Percentiles rank a stretch among this genome's conserved stretches.
Conservation (phyloP, 2,113 vertebrate species). For the Pleuronectes platessa region DNA sequence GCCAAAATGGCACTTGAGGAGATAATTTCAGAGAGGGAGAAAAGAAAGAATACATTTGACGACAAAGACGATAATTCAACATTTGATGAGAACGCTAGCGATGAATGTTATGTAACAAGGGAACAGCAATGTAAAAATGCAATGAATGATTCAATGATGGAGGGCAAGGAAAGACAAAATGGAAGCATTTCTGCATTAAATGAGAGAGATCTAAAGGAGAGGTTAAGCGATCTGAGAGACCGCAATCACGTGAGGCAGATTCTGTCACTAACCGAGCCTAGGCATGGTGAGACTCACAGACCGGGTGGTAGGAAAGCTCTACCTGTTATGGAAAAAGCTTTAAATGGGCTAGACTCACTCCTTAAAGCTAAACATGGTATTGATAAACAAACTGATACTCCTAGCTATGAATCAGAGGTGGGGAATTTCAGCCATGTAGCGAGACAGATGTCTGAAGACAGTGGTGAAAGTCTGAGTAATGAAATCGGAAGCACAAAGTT, state of each 20-base stretch:
- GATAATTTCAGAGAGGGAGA: conserved; percentile 77
- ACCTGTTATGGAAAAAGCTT: neutral
- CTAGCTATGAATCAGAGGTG: conserved; percentile 14
- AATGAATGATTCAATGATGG: conserved; percentile 11
- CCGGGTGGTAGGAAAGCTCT: conserved; percentile 31
- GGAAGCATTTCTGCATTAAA: conserved; percentile 4
- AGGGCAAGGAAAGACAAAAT: conserved; percentile 29
- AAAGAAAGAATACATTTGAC: conserved; percentile 53
- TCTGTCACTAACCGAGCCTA: conserved; percentile 62
- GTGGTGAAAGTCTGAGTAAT: conserved; percentile 7
- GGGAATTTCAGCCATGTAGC: conserved; percentile 13
- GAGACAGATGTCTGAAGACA: conserved; percentile 47
- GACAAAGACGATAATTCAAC: conserved; percentile 5
- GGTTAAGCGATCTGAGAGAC: conserved; percentile 64
- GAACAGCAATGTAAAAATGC: conserved; percentile 36
- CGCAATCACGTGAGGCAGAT: conserved; percentile 68
- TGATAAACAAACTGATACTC: neutral
- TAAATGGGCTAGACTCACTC: neutral
- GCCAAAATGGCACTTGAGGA: conserved; percentile 80
- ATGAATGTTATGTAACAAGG: conserved; percentile 32
- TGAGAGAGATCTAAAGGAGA: conserved; percentile 59
- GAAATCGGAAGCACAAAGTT: conserved; percentile 29
- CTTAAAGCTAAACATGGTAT: conserved; percentile 19
- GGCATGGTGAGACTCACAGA: conserved; percentile 49
- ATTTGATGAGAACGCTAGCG: conserved; percentile 18